These are phyloP conservation scores for Parnassius orleans DNA, from an alignment of 2,888 invertebrate genomes.

Conservation along the genomic window DNA sequence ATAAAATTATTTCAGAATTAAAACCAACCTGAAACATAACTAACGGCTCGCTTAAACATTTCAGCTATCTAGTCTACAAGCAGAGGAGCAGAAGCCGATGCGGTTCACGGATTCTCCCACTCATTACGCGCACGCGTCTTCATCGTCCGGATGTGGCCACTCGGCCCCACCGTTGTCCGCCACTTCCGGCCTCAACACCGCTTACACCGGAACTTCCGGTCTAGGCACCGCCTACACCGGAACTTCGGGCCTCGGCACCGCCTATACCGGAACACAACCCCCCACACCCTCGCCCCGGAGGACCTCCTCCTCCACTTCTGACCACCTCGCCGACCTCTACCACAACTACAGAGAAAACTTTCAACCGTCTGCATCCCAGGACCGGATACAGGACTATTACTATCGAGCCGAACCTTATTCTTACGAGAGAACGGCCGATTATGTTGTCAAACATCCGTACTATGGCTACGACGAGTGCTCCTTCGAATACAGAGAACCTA, in stretches of 20 bases:
- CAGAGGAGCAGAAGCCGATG: slow-evolving; percentile 83
- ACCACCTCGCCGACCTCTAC: slow-evolving; percentile 84
- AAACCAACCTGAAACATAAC: too few relatives aligned
- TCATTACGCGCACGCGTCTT: slow-evolving; percentile 81
- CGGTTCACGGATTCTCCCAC: slow-evolving; percentile 89
- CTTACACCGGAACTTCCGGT: slow-evolving; percentile 70
- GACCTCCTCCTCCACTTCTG: slow-evolving; percentile 82
- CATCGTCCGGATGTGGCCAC: slow-evolving; percentile 73
- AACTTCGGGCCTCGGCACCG: slow-evolving; percentile 77
- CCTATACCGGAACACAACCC: slow-evolving; percentile 76
- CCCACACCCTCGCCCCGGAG: slow-evolving; percentile 86
- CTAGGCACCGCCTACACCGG: slow-evolving; percentile 77
- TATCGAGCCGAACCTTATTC: slow-evolving; percentile 60
- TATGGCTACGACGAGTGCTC: slow-evolving; percentile 69
- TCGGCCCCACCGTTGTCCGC: slow-evolving; percentile 75
- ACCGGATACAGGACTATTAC: slow-evolving; percentile 57
- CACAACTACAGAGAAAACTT: slow-evolving; percentile 77
- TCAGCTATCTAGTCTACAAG: slow-evolving; percentile 70
- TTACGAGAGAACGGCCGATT: slow-evolving; percentile 70
- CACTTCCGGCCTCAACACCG: slow-evolving; percentile 75
- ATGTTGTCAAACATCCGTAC: slow-evolving; percentile 68
- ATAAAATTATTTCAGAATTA: too few relatives aligned
- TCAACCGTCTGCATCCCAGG: slow-evolving; percentile 59
- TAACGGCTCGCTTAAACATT: background rate
- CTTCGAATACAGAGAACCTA: slow-evolving; percentile 63